Base-by-base conservation (phyloP, 2,797 vertebrate genomes). In the Danionella dracula region DNA sequence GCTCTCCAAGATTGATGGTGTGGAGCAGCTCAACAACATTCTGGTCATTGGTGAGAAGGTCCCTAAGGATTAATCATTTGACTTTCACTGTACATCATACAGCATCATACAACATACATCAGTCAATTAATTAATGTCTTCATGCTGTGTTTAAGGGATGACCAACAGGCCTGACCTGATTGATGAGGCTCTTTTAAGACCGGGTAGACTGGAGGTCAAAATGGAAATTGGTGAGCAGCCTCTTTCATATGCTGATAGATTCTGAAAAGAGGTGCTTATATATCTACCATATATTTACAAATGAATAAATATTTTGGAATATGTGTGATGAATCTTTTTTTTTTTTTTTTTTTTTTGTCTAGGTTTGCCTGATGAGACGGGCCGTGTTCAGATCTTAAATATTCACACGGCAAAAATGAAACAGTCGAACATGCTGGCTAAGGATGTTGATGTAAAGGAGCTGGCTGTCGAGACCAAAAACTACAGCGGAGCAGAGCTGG, bases 11-110 rank as follows among this genome's bases (percentile, higher is more conserved):
- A 98, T 98, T 0, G 96, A 99, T 1, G 95, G 95, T 0, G 94
- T 99, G 42, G 95, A 99, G 83, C 95, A 99, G 74, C 92, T 99
- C 77, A 99, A 99, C 82, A 99, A 99, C 87, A 97, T 98, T 85
- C 86, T 99, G 48, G 95, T 98, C 71, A 98, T 98, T 51, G 95
- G 96, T 94, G 77, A 65, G 45, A 38, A 48, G 17, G n/a, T 42
- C 8, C 7, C 16, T 8, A 45, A 5, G 13, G 12, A 51, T 17
- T 8, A 9, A 4, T 17, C 19, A 12, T 79, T 73, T 70, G 16
- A 29, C 16, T 8, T 1, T 17, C 23, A 27, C 23, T 6, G 3
- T 27, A 27, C 23, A 27, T 31, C 17, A 35, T 49, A 21, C n/a
- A 2, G 13, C 8, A 59, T 41, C 35, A 4, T 49, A 1, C n/a